phyloP scores from a whole-genome alignment of 2,797 vertebrate species.

The Todus mexicanus region DNA sequence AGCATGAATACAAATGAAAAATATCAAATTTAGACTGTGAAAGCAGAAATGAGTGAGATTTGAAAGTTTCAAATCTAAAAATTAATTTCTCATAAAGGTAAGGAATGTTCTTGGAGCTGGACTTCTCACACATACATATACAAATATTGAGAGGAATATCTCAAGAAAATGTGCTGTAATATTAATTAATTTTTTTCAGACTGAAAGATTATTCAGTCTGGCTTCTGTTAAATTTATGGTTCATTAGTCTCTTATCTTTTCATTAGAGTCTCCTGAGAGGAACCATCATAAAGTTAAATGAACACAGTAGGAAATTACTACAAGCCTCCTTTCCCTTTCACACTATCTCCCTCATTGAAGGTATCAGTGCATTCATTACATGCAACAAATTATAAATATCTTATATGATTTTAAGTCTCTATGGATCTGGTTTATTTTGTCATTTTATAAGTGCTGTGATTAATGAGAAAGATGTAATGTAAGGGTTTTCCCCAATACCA shows the following conservation, averaged over 20 bases:
- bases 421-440: background rate
- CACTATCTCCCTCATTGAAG: background rate
- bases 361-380: background rate
- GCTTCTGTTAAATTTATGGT: conserved; percentile 47
- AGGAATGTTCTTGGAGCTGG: background rate
- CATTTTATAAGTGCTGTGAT: background rate
- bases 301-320: conserved; percentile 52
- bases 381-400: background rate
- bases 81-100: background rate
- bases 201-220: conserved; percentile 55
- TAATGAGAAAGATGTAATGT: background rate
- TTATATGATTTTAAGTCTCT: background rate
- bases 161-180: conserved; percentile 49
- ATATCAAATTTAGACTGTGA: background rate
- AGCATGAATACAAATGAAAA: background rate
- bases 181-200: conserved; percentile 65
- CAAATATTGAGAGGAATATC: background rate
- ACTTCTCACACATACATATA: background rate
- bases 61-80: background rate
- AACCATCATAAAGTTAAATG: conserved; percentile 62
- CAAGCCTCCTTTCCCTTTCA: conserved; percentile 23
- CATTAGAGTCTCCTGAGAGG: conserved; percentile 57
- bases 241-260: conserved; percentile 69
- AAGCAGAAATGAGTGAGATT: background rate
- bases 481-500: background rate